phyloP scores from a whole-genome alignment of 1,140 invertebrate genomes.

The Bombus consobrinus region DNA sequence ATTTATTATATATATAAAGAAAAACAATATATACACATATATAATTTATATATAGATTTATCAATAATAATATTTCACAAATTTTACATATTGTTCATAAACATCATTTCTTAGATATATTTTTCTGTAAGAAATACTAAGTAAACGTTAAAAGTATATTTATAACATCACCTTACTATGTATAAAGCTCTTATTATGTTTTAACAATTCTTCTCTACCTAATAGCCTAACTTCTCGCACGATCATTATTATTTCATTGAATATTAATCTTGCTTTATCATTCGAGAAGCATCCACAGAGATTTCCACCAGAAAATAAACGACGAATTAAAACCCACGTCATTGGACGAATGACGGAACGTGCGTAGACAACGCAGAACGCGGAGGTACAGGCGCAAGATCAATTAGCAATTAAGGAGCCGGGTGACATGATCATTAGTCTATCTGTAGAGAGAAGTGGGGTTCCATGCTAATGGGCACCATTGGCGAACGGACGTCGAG shows the following conservation, averaged over 20 bases:
- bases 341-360: not conserved
- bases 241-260: not conserved
- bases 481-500: conserved; percentile 45
- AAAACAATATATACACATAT: too few species aligned
- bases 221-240: not conserved
- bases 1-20: too few species aligned
- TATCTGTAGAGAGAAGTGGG: conserved; percentile 50
- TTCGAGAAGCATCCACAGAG: not conserved
- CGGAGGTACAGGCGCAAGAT: conserved; percentile 56
- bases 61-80: not conserved
- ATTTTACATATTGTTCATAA: not conserved
- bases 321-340: not conserved
- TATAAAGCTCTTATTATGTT: not conserved
- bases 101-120: too few species aligned
- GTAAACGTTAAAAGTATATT: not conserved
- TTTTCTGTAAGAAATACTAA: not conserved
- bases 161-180: not conserved
- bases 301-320: not conserved
- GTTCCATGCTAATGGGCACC: conserved; percentile 59
- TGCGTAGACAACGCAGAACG: conserved; percentile 11
- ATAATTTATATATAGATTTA: too few species aligned
- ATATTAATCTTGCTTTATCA: not conserved
- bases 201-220: not conserved
- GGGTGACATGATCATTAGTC: conserved; percentile 71
- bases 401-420: conserved; percentile 74